Evolutionary conservation across 1,140 invertebrate species (phyloP).

Genomic region (Centruroides vittatus): DNA sequence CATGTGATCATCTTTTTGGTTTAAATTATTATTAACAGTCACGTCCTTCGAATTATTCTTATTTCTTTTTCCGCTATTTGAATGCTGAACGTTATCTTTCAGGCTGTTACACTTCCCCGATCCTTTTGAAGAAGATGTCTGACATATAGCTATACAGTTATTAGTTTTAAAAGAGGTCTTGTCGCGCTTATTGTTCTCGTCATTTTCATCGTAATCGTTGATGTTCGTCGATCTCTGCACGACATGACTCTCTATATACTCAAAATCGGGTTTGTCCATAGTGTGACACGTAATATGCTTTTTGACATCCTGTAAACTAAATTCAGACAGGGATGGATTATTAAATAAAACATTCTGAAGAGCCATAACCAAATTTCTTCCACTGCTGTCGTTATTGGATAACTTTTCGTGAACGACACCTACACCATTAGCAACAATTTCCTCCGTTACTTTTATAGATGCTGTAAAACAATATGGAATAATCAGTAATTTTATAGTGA

Average conservation of each 20-base stretch:
- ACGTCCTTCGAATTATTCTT: constrained; percentile 31
- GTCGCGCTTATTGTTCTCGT: not conserved
- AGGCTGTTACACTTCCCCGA: constrained; percentile 11
- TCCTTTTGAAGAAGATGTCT: no score
- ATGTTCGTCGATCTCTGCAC: constrained; percentile 17
- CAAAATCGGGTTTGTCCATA: constrained; percentile 14
- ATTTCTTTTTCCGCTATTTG: no score
- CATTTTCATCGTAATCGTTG: constrained; percentile 37
- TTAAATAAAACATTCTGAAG: no score
- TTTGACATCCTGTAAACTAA: constrained; percentile 1
- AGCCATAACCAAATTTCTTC: no score
- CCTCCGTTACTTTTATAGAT: not conserved
- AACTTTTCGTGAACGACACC: no score
- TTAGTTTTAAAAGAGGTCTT: not conserved
- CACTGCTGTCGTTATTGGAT: no score
- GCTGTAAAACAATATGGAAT: no score
- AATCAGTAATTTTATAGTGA: no score
- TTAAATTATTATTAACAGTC: constrained; percentile 19
- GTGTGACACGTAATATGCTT: not conserved
- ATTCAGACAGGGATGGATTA: not conserved
- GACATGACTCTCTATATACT: constrained; percentile 16
- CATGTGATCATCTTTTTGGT: constrained; percentile 42
- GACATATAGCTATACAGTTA: no score
- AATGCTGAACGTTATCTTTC: constrained; percentile 11
- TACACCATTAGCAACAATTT: constrained; percentile 12